phyloP scores from a whole-genome alignment of 2,113 vertebrate genomes.

The Pyrgilauda ruficollis region DNA sequence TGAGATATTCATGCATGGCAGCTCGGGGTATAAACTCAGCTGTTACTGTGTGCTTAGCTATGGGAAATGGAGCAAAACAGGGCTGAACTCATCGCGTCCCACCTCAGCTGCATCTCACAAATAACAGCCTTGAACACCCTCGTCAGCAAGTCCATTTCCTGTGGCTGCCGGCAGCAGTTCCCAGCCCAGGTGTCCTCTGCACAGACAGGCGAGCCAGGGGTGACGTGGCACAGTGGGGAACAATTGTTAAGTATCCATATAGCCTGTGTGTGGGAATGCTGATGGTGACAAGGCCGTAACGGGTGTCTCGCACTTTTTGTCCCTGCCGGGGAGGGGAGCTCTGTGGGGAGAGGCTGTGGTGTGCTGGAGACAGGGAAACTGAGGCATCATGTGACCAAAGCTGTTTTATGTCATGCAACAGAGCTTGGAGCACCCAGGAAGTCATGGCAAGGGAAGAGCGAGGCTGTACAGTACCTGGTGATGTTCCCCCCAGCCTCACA shows the following conservation, averaged over 20 bases:
- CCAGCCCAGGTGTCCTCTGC: neutral
- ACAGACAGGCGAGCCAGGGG: neutral
- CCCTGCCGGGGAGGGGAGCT: neutral
- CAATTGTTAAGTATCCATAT: neutral
- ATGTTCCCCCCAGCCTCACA: accelerated
- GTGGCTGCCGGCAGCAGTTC: neutral
- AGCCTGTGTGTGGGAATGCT: neutral
- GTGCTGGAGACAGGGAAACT: accelerated
- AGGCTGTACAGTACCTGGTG: neutral
- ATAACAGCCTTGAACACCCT: neutral
- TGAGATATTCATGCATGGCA: constrained; percentile 50
- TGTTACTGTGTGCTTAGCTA: constrained; percentile 32
- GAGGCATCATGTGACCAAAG: neutral
- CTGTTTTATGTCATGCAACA: neutral
- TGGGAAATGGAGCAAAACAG: constrained; percentile 40
- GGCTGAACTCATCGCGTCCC: neutral
- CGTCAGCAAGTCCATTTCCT: constrained; percentile 42
- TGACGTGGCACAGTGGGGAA: neutral
- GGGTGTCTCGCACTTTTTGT: accelerated
- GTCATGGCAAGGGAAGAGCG: neutral
- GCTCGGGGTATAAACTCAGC: constrained; percentile 3
- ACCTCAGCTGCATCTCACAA: constrained; percentile 21
- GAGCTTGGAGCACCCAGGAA: neutral
- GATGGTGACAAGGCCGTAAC: neutral
- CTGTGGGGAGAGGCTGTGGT: neutral